These are phyloP conservation scores for Sciurus vulgaris DNA, from an alignment of 2,797 vertebrate species.

Conservation along the genomic window DNA sequence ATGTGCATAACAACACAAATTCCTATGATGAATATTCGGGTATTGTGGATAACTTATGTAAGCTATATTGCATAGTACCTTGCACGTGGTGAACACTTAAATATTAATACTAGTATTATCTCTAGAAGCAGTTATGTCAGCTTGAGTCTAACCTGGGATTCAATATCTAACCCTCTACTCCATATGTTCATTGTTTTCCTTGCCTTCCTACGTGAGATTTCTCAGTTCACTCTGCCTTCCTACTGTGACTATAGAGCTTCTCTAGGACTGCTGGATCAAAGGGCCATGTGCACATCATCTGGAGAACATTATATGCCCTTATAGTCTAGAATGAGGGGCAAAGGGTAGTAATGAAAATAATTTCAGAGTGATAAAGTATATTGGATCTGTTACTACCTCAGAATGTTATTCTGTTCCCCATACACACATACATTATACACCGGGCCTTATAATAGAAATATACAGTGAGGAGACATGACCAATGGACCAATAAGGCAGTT, in stretches of 20 bases:
- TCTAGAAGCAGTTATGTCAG: background rate
- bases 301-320: background rate
- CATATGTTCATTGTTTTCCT: background rate
- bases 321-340: background rate
- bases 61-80: background rate
- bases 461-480: background rate
- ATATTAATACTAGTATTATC: background rate
- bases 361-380: constrained; percentile 12
- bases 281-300: background rate
- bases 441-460: background rate
- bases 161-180: background rate
- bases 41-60: background rate
- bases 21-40: background rate
- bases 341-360: background rate
- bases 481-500: background rate
- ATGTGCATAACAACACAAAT: background rate
- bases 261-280: background rate
- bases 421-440: background rate
- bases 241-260: background rate
- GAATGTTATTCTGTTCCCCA: background rate
- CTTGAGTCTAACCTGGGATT: background rate
- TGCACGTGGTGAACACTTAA: background rate
- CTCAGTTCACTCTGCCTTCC: background rate
- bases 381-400: background rate
- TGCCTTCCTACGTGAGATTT: background rate